These are phyloP conservation scores for Drosophila gaucha DNA, from an alignment of 2,888 invertebrate species.

Conservation along the genomic window DNA sequence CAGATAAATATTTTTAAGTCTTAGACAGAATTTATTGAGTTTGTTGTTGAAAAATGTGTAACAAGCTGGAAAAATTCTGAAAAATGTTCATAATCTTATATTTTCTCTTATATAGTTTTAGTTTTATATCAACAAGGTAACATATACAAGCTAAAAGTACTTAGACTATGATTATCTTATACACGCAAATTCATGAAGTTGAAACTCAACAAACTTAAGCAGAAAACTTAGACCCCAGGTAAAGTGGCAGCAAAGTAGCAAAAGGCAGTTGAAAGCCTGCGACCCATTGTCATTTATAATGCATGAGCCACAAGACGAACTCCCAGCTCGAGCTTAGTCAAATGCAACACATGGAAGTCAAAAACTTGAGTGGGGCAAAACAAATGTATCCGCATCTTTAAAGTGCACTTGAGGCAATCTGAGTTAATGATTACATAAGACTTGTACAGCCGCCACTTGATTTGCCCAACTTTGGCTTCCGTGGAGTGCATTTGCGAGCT, in stretches of 20 bases:
- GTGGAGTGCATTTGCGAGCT: slow-evolving; percentile 52
- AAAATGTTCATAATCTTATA: too few relatives aligned
- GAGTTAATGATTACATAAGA: slow-evolving; percentile 34
- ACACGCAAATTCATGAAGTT: slow-evolving; percentile 25
- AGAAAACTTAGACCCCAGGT: slow-evolving; percentile 21
- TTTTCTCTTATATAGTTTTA: too few relatives aligned
- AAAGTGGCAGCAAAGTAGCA: slow-evolving; percentile 3
- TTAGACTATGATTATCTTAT: slow-evolving; percentile 17
- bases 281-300: slow-evolving; percentile 47
- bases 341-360: slow-evolving; percentile 29
- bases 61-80: too few relatives aligned
- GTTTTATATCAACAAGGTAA: too few relatives aligned
- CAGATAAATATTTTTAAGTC: too few relatives aligned
- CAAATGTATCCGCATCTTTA: slow-evolving; percentile 39
- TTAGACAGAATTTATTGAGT: too few relatives aligned
- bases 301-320: slow-evolving; percentile 28
- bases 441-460: slow-evolving; percentile 20
- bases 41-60: too few relatives aligned
- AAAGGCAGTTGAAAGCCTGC: slow-evolving; percentile 25
- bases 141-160: background rate
- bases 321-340: slow-evolving; percentile 25
- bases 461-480: slow-evolving; percentile 26
- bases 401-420: slow-evolving; percentile 34
- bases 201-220: slow-evolving; percentile 11
- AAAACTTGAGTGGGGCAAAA: slow-evolving; percentile 13